phyloP scores from a whole-genome alignment of 2,888 invertebrate species.

The Timema podura region DNA sequence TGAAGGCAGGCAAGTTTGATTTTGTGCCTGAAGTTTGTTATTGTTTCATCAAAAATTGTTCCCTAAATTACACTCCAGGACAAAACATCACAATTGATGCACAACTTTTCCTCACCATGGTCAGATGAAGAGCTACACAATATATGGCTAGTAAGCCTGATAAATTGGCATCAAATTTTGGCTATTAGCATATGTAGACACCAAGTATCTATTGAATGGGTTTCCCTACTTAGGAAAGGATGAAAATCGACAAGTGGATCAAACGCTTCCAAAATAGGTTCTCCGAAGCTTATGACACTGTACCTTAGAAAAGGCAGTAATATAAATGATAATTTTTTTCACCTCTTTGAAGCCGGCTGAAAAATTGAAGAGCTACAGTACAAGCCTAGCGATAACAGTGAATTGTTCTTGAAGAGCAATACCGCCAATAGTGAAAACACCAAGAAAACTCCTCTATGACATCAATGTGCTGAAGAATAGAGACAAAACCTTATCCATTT shows the following conservation, averaged over 20 bases:
- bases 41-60: constrained; percentile 10
- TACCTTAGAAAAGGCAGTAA: constrained; percentile 33
- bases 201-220: constrained; percentile 34
- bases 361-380: constrained; percentile 10
- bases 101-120: constrained; percentile 15
- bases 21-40: constrained; percentile 9
- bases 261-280: constrained; percentile 34
- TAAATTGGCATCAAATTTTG: constrained; percentile 40
- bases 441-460: constrained; percentile 6
- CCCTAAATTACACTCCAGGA: neutral
- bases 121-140: constrained; percentile 26
- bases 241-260: constrained; percentile 30
- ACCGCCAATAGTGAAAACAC: constrained; percentile 3
- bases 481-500: neutral
- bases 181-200: constrained; percentile 34
- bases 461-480: constrained; percentile 5
- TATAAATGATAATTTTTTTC: constrained; percentile 33
- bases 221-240: constrained; percentile 36
- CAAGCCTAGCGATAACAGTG: constrained; percentile 7
- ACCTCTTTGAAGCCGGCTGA: neutral
- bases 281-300: constrained; percentile 35
- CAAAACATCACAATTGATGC: constrained; percentile 11
- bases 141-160: constrained; percentile 39
- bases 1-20: constrained; percentile 10
- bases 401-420: neutral